Evolutionary conservation across 1,140 invertebrate genomes (phyloP), one percentile per base, ranked within the genome.

Genomic region (Sesamia nonagrioides): DNA sequence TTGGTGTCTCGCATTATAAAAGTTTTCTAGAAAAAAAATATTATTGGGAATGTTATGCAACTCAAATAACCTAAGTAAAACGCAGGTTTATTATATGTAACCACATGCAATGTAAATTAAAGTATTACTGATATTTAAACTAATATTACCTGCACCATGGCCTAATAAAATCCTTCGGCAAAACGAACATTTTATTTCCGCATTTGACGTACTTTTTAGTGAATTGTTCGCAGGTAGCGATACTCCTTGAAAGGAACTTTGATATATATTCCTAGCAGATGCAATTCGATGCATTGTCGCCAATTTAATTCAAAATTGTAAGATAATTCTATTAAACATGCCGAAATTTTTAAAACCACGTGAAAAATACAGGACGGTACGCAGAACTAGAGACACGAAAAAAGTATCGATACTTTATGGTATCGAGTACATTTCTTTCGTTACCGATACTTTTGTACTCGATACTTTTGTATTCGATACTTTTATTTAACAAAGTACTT

Each of bases 121-220:
- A 13, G 35, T 71, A 35, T 69, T 61, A 27, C 6, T 42, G 6
- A 8, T 42, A 78, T 35, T 60, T 68, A 48, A 69, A 63, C 21
- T 42, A 18, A 40, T 71, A 40, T 80, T 89, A 94, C 92, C 92
- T 91, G 86, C 78, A 81, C 81, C 83, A 37, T 85, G 85, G 68
- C 86, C 84, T 81, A 92, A 83, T 71, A 94, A 82, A 74, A 90
- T 85, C 87, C 88, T 92, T 63, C 86, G 90, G 77, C 93, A 94
- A 87, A 91, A 93, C 45, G 89, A 90, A 87, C 93, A 94, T 93
- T 92, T 92, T 87, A 92, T 85, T 63, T 91, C 86, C 17, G 84
- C 77, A 81, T 82, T 80, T 54, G 84, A 74, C 45, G 85, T 78
- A 80, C 73, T 88, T 84, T 82, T 89, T 5, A 88, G 69, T n/a